These are phyloP conservation scores for Prinia subflava DNA, from an alignment of 2,113 vertebrate genomes.

Conservation along the genomic window DNA sequence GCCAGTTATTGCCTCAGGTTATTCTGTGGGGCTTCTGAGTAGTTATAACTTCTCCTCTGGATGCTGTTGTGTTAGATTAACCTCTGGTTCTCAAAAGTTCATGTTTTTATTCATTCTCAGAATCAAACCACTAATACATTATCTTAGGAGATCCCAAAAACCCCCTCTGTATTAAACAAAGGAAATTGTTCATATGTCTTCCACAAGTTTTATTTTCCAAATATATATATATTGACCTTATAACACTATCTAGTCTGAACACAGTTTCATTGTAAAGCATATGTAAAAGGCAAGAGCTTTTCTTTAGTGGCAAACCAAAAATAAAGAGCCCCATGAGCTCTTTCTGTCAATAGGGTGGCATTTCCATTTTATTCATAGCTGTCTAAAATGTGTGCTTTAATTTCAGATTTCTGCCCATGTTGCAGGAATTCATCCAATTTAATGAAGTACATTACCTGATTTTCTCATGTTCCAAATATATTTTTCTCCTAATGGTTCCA, in stretches of 20 bases:
- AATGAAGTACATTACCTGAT: neutral
- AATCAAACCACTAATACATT: neutral
- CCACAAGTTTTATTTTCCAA: neutral
- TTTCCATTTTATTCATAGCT: conserved; percentile 8
- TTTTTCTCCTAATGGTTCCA: neutral
- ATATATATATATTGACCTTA: conserved; percentile 4
- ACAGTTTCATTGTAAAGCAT: conserved; percentile 27
- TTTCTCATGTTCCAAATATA: neutral
- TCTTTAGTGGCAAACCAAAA: neutral
- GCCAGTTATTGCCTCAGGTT: neutral
- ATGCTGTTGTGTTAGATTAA: conserved; percentile 45
- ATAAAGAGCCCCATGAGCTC: neutral
- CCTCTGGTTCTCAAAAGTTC: conserved; percentile 16
- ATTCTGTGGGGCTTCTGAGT: neutral
- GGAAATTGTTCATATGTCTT: conserved; percentile 49
- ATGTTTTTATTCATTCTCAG: conserved; percentile 28
- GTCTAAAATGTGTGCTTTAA: neutral
- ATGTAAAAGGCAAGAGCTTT: neutral
- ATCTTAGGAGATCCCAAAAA: neutral
- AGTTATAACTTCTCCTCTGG: conserved; percentile 9
- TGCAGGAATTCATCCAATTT: neutral
- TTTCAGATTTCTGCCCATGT: neutral
- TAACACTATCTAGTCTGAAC: neutral
- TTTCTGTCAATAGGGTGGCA: neutral
- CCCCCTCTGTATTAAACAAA: conserved; percentile 34